Percentiles rank a stretch among this genome's conserved stretches.
Conservation (phyloP, 2,888 invertebrate genomes). For the Agrochola macilenta region DNA sequence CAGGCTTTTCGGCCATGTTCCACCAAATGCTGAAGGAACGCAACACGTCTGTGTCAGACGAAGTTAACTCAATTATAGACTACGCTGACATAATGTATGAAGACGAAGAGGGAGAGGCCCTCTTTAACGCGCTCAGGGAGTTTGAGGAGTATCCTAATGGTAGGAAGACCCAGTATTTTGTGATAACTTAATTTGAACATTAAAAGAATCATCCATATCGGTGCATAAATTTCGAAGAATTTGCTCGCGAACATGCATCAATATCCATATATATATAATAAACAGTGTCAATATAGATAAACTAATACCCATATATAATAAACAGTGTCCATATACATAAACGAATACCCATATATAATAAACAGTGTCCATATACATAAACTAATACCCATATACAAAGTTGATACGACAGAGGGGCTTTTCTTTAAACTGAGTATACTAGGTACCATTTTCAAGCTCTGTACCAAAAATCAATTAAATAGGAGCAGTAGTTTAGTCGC, state of each 20-base stretch:
- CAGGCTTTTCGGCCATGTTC: not conserved
- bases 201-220: not conserved
- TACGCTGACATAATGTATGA: not conserved
- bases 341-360: no score
- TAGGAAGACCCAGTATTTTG: not conserved
- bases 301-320: no score
- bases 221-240: not conserved
- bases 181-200: not conserved
- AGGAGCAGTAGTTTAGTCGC: no score
- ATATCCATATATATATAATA: not conserved
- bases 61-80: slow-evolving; percentile 6
- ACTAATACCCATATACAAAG: no score
- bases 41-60: not conserved
- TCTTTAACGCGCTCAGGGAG: not conserved
- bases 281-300: no score
- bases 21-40: not conserved
- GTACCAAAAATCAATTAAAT: no score
- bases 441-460: no score
- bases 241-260: not conserved
- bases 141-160: not conserved
- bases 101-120: not conserved
- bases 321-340: no score
- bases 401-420: no score
- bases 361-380: no score
- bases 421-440: no score